Evolutionary conservation across 2,113 vertebrate species (phyloP).

Genomic region (Reinhardtius hippoglossoides): DNA sequence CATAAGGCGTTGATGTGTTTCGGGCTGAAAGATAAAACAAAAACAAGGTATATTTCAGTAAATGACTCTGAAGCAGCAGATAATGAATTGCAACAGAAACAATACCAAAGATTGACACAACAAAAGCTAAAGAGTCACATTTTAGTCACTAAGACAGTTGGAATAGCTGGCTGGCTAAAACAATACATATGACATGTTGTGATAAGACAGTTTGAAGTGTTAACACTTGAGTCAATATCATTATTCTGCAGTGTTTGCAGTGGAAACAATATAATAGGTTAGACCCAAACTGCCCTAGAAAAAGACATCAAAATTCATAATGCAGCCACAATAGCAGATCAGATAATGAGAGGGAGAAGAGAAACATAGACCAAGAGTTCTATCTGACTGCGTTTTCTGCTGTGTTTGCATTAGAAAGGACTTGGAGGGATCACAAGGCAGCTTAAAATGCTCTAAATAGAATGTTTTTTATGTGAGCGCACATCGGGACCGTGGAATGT

Average conservation of each 20-base stretch:
- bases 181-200: constrained; percentile 42
- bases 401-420: constrained; percentile 81
- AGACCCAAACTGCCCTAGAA: constrained; percentile 31
- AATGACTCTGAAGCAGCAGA: constrained; percentile 23
- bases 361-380: constrained; percentile 51
- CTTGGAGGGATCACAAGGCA: constrained; percentile 78
- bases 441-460: constrained; percentile 79
- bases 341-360: constrained; percentile 70
- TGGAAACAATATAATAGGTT: constrained; percentile 40
- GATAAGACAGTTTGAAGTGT: constrained; percentile 21
- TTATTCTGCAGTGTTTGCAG: constrained; percentile 29
- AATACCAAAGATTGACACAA: constrained; percentile 16
- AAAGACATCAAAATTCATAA: constrained; percentile 39
- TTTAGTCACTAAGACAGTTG: constrained; percentile 46
- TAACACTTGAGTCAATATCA: constrained; percentile 54
- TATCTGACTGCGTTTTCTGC: constrained; percentile 69
- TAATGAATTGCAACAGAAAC: constrained; percentile 31
- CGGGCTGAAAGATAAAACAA: constrained; percentile 1
- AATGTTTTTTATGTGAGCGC: constrained; percentile 77
- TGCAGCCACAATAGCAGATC: constrained; percentile 66
- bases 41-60: constrained; percentile 26
- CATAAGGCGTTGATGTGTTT: constrained; percentile 51
- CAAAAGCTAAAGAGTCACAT: constrained; percentile 24
- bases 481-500: constrained; percentile 82
- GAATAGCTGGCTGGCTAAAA: constrained; percentile 33